Base-by-base conservation (phyloP, 2,797 vertebrate species). In the Brachyalestes nurse region DNA sequence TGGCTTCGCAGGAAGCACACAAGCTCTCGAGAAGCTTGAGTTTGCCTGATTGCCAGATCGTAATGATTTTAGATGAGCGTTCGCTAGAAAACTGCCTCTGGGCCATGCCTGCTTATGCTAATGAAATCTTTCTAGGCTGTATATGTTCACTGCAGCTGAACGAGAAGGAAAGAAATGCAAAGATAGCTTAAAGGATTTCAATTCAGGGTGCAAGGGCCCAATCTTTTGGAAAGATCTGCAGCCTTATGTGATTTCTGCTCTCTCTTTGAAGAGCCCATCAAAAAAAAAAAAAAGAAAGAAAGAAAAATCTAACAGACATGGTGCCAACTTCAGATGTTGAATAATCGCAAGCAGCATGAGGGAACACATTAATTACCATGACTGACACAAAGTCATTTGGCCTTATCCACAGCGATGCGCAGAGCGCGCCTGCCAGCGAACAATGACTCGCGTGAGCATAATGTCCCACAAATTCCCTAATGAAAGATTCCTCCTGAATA, bases 321-420 rank as follows among this genome's bases (percentile, higher is more conserved):
- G 34, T 34, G 34, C 34, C 34, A 34, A 34, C 34, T 34, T 34
- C 47, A 21, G 60, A 65, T 84, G 73, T 80, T 47, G 81, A 87
- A 72, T 89, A 38, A 85, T 78, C 75, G 14, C 2, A 75, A 83
- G 72, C 85, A 57, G 84, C 85, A 65, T 66, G 70, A 74, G 71
- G 78, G 25, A 77, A 58, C 49, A 55, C 77, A 21, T 83, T 79
- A 78, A 90, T 89, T 84, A 81, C 77, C 82, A 34, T 1, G 71
- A 83, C 71, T 70, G 84, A 82, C 83, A 86, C 67, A 72, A 82
- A 86, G 83, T 65, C 75, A 53, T 87, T 88, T 67, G 12, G 40
- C 21, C 23, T 72, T 61, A 16, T 78, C 66, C 14, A 74, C 79
- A 83, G 79, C 10, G 1, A 64, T 60, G 21, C 58, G 66, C 66